phyloP scores from a whole-genome alignment of 1,140 invertebrate species.

The Liolophura sinensis region DNA sequence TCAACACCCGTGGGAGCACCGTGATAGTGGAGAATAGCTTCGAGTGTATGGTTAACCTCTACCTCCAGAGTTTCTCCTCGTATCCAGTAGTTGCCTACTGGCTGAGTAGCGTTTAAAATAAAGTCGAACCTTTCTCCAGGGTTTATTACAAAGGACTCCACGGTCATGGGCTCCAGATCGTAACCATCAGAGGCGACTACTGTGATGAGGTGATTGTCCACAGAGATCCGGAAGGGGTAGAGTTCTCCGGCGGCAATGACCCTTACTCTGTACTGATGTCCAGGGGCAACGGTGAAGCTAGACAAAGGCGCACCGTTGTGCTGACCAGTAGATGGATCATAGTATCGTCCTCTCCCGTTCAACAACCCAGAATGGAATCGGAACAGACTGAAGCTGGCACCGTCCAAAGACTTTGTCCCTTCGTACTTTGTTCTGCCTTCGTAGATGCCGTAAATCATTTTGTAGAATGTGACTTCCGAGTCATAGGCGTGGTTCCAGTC shows the following conservation, averaged over 20 bases:
- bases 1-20: constrained; percentile 41
- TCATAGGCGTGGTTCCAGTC: constrained; percentile 10
- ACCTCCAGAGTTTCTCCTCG: constrained; percentile 69
- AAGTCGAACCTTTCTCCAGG: constrained; percentile 82
- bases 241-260: constrained; percentile 11
- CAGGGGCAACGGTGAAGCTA: constrained; percentile 10
- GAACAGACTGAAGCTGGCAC: neutral
- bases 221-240: constrained; percentile 63
- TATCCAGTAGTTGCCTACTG: constrained; percentile 78
- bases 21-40: constrained; percentile 76
- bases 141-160: constrained; percentile 16
- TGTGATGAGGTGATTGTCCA: constrained; percentile 79
- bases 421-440: no score
- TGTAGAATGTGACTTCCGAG: no score
- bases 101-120: constrained; percentile 71
- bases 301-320: constrained; percentile 11
- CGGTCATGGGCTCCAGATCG: constrained; percentile 72
- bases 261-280: constrained; percentile 16
- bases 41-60: constrained; percentile 63
- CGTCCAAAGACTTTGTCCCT: no score
- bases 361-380: constrained; percentile 13
- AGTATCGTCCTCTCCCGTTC: constrained; percentile 17
- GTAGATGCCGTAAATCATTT: neutral
- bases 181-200: constrained; percentile 79
- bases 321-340: neutral